These are phyloP conservation scores for Drosophila seguyi DNA, from an alignment of 1,140 invertebrate species.

Conservation along the genomic window DNA sequence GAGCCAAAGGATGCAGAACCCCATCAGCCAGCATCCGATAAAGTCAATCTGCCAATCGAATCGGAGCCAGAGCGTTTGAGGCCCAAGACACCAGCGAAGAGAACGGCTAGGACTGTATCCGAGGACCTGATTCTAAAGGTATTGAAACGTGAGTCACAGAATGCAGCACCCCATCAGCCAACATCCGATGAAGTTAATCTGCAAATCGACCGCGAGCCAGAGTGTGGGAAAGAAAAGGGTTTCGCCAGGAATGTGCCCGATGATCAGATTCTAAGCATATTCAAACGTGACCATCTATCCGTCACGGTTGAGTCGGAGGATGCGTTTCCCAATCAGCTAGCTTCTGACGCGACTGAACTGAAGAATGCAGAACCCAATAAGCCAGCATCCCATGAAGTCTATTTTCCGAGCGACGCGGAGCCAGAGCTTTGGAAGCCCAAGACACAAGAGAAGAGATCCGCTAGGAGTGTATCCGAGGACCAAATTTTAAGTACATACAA, in stretches of 20 bases:
- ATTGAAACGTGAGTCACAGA: background rate
- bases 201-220: background rate
- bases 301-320: background rate
- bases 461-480: background rate
- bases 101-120: background rate
- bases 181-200: background rate
- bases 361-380: too few relatives aligned
- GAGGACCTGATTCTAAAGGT: too few relatives aligned
- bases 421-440: too few relatives aligned
- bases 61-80: background rate
- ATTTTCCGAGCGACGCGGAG: too few relatives aligned
- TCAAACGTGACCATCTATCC: background rate
- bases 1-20: background rate
- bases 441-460: background rate
- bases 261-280: background rate
- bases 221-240: background rate
- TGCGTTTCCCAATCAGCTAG: background rate
- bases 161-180: background rate
- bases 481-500: background rate
- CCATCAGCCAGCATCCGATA: background rate
- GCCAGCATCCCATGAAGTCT: too few relatives aligned
- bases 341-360: too few relatives aligned
- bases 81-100: background rate
- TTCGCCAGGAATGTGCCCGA: background rate
- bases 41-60: background rate